Percentiles rank a stretch among this genome's conserved stretches.
phyloP scores from a whole-genome alignment of 1,140 invertebrate species.

The Coptotermes formosanus region DNA sequence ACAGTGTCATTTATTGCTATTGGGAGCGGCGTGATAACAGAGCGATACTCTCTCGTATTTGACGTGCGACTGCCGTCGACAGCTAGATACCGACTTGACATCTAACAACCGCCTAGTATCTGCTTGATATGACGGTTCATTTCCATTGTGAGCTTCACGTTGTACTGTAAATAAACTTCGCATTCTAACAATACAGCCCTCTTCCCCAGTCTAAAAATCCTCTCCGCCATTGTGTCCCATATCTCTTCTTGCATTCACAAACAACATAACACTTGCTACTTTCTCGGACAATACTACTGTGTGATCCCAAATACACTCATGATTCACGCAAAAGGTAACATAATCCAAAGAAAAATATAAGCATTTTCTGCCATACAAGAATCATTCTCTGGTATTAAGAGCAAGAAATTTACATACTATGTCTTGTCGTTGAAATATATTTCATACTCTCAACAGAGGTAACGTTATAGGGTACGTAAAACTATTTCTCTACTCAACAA shows the following conservation, averaged over 20 bases:
- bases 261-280: not conserved
- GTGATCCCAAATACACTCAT: too few species aligned
- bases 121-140: not conserved
- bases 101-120: not conserved
- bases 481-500: too few species aligned
- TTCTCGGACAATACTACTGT: too few species aligned
- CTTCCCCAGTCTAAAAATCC: not conserved
- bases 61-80: not conserved
- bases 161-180: not conserved
- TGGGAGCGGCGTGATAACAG: not conserved
- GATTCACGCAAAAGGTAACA: too few species aligned
- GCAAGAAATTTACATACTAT: too few species aligned
- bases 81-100: not conserved
- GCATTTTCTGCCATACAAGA: too few species aligned
- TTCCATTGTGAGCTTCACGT: not conserved
- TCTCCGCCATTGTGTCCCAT: not conserved
- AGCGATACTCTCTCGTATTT: not conserved
- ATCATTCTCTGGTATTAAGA: too few species aligned
- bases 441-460: too few species aligned
- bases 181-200: constrained; percentile 14
- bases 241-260: not conserved
- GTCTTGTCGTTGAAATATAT: too few species aligned
- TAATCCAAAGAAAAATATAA: too few species aligned
- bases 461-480: too few species aligned
- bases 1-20: not conserved